Percentiles rank a stretch among this genome's conserved stretches.
Evolutionary conservation across 2,888 invertebrate genomes (phyloP).

Genomic region (Dasysyrphus tricinctus): DNA sequence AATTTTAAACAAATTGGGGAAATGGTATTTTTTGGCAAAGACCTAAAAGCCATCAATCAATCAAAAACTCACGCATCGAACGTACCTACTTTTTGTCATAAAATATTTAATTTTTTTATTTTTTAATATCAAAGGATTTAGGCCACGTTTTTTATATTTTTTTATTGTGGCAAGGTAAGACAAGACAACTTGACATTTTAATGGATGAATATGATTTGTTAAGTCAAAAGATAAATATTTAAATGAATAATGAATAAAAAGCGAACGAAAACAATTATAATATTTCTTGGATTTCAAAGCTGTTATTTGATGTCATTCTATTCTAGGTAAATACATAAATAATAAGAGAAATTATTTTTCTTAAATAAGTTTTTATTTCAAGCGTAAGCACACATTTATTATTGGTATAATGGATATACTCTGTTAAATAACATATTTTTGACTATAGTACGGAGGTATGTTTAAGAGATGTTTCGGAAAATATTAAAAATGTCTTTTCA

Average conservation of each 20-base stretch:
- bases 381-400: background rate
- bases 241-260: background rate
- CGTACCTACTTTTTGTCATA: constrained; percentile 19
- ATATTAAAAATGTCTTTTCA: no score
- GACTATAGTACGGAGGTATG: no score
- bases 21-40: background rate
- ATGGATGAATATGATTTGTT: background rate
- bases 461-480: no score
- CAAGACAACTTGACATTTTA: constrained; percentile 14
- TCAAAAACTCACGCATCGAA: background rate
- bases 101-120: background rate
- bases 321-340: background rate
- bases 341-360: background rate
- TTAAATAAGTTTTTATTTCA: background rate
- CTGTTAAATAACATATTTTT: no score
- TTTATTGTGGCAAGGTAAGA: constrained; percentile 4
- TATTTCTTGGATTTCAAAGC: background rate
- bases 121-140: constrained; percentile 3
- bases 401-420: no score
- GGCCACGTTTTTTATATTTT: constrained; percentile 7
- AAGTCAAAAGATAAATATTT: background rate
- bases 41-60: constrained; percentile 13
- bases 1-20: constrained; percentile 16
- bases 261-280: background rate
- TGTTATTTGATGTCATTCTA: background rate